Conservation (phyloP, 2,888 invertebrate species). For the Synanthedon myopaeformis region DNA sequence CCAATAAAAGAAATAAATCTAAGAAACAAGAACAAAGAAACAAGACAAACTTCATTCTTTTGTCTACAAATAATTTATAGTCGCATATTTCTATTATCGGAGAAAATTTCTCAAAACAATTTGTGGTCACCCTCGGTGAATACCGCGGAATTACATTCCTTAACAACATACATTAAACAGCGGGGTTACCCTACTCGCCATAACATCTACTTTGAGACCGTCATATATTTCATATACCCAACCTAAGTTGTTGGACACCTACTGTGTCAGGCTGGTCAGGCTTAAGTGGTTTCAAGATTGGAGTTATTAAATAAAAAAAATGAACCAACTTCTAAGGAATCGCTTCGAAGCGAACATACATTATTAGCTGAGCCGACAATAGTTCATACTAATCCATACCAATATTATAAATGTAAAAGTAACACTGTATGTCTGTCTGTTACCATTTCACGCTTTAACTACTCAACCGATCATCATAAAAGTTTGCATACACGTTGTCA, state of each 20-base stretch:
- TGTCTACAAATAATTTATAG: not conserved
- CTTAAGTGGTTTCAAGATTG: constrained; percentile 1
- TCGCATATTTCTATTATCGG: constrained; percentile 1
- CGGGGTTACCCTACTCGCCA: constrained; percentile 17
- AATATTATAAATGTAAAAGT: no score
- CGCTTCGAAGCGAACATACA: no score
- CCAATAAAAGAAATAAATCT: no score
- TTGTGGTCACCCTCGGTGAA: constrained; percentile 13
- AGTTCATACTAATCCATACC: no score
- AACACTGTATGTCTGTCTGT: no score
- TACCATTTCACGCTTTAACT: no score
- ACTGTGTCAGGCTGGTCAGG: not conserved
- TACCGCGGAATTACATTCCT: constrained; percentile 16
- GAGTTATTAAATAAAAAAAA: no score
- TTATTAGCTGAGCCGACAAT: no score
- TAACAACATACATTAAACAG: constrained; percentile 28
- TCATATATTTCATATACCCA: not conserved
- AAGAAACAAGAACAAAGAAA: not conserved
- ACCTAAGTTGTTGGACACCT: not conserved
- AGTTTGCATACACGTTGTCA: no score
- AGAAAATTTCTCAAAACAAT: constrained; percentile 5
- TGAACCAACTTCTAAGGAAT: no score
- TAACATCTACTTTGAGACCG: constrained; percentile 8
- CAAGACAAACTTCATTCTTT: no score
- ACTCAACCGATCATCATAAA: no score